Evolutionary conservation across 1,140 invertebrate genomes (phyloP), one percentile per base, ranked within the genome.

Genomic region (Chrysopa pallens): DNA sequence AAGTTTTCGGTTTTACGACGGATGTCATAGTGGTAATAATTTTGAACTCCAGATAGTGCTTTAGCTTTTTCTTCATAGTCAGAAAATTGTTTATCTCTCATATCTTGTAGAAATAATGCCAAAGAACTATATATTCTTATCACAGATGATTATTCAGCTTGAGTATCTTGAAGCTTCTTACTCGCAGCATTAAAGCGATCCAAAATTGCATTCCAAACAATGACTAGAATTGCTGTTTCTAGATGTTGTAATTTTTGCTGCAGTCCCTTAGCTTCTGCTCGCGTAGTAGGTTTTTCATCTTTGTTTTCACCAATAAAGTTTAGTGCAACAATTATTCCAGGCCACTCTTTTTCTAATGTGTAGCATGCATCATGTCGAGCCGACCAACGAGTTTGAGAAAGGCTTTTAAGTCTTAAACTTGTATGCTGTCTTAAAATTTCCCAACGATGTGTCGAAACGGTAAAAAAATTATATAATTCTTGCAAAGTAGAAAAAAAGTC

Each of bases 21-120:
- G 39, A 28, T 38, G 29, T 42, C 31, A 43, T 43, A 46, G 1
- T 14, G 36, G 39, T 46, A 46, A 43, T 46, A 46, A 43, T 42
- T 11, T 4, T 46, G 41, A 28, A 46, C 42, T 43, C 40, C 36
- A 42, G 37, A 46, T 44, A 44, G 42, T 44, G 29, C 38, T 47
- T 47, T 47, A 28, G 46, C 38, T 44, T 42, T 44, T 44, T 38
- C 37, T 43, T 44, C 40, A 43, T 43, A 38, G 39, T 47, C 36
- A 44, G 42, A 47, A 43, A 46, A 42, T 43, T 39, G 17, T 23
- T 23, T 23, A 5, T 23, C 17, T 23, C 17, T 23, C 17, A 23
- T 23, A 5, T 23, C 17, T 23, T 23, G 17, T 2, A 42, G n/a
- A 36, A 11, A 42, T 6, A 35, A n/a, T 6, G 28, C 40, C 40